Percentiles rank a stretch among this genome's conserved stretches.
Conservation (phyloP, 2,113 vertebrate species). For the Ceyx melanurus region DNA sequence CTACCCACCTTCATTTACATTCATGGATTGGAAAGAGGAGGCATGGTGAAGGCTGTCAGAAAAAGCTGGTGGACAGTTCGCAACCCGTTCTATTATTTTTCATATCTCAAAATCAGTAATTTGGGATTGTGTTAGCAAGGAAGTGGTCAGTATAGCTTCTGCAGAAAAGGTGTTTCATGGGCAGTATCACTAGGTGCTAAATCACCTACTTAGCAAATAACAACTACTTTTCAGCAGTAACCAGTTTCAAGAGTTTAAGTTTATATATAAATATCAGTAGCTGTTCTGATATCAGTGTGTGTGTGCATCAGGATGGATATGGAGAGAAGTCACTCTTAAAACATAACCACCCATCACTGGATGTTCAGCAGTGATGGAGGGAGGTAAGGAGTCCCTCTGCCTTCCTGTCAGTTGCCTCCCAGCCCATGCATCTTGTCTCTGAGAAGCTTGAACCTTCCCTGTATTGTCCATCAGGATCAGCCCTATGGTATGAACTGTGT, state of each 20-base stretch:
- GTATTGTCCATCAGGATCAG: not conserved
- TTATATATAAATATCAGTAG: not conserved
- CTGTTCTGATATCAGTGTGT: not conserved
- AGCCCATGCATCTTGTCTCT: rapidly evolving
- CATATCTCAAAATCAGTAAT: not conserved
- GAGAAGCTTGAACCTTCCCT: not conserved
- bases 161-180: not conserved
- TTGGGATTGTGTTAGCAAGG: not conserved
- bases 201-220: not conserved
- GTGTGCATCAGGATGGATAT: not conserved
- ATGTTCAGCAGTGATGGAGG: not conserved
- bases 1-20: not conserved
- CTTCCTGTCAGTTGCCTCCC: rapidly evolving
- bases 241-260: not conserved
- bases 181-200: not conserved
- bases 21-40: not conserved
- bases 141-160: not conserved
- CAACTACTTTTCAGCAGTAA: not conserved
- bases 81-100: not conserved
- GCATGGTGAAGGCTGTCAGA: not conserved
- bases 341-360: not conserved
- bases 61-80: not conserved
- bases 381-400: not conserved
- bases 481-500: rapidly evolving
- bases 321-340: not conserved